Base-by-base conservation (phyloP, 1,140 invertebrate species). In the Tetragnatha versicolor region DNA sequence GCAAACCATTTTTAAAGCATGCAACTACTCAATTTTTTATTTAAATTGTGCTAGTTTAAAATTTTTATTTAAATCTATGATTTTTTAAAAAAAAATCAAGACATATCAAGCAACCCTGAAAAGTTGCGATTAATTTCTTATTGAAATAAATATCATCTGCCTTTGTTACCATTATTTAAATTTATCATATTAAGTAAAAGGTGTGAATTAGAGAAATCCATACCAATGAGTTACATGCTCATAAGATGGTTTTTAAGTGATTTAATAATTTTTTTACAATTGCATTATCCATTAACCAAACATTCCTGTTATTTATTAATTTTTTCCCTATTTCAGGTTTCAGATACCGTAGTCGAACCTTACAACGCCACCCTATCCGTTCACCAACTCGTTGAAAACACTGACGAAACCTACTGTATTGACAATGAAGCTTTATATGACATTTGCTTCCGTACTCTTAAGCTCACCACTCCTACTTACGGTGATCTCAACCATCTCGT, bases 371-470 rank as follows among this genome's bases (percentile, higher is more conserved):
- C 88, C 7, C 85, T 94, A 0, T 92, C 92, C n/a, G 89, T 93
- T 6, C 91, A 93, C 83, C 91, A 93, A 84, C 85, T 93, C 35
- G 90, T 93, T 25, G 92, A 94, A 84, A 91, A 92, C 81, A 93
- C 91, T 6, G 92, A 88, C 49, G 89, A 92, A 82, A 86, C 87
- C 14, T 89, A 85, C 82, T 89, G 88, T 80, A 89, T 89, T 82
- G 88, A 89, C 83, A 89, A 89, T 85, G 94, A 96, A 87, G 94
- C 94, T 75, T 88, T 96, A 17, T 96, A 96, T 83, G 94, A 96
- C 85, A 96, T 96, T 83, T 96, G 94, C 87, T 96, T 95, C 90
- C 90, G 94, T 58, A 96, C 94, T 31, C 86, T 96, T 75, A 96
- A 95, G 86, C 87, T 97, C 1, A 94, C 89, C 22, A 89, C 86